Conservation (phyloP, 2,113 vertebrate genomes). For the Smithornis capensis region DNA sequence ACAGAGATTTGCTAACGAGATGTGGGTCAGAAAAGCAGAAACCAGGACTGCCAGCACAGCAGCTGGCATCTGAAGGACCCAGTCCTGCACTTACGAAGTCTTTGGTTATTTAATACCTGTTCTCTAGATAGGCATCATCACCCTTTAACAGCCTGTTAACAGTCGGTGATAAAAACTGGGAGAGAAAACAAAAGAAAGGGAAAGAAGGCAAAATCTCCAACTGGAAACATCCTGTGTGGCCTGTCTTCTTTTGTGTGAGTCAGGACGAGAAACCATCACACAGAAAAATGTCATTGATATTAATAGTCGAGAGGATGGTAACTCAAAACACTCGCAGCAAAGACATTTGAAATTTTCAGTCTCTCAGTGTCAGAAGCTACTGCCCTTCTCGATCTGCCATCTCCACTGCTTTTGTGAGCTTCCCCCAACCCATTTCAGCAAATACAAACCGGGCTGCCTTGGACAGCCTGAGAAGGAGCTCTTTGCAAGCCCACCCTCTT, state of each 20-base stretch:
- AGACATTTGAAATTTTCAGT: background rate
- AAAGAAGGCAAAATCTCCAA: background rate
- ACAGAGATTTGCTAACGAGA: background rate
- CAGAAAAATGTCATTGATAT: slow-evolving; percentile 26
- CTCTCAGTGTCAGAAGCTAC: background rate
- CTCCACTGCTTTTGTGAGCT: background rate
- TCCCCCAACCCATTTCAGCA: background rate
- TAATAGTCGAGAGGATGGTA: background rate
- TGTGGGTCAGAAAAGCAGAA: background rate
- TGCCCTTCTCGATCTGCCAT: background rate
- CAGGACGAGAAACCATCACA: background rate
- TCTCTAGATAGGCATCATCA: background rate
- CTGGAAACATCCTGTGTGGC: slow-evolving; percentile 12
- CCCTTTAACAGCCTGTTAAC: background rate
- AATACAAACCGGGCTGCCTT: background rate
- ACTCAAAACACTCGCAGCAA: background rate
- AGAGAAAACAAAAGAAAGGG: background rate
- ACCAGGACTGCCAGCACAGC: background rate
- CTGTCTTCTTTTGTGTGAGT: slow-evolving; percentile 16
- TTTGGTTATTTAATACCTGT: background rate
- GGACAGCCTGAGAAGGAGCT: background rate
- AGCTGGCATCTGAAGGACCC: background rate
- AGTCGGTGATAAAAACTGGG: background rate
- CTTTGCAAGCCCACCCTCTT: background rate
- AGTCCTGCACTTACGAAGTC: background rate